Percentiles rank a stretch among this genome's conserved stretches.
Conservation (phyloP, 2,888 invertebrate species). For the Shargacucullia verbasci region DNA sequence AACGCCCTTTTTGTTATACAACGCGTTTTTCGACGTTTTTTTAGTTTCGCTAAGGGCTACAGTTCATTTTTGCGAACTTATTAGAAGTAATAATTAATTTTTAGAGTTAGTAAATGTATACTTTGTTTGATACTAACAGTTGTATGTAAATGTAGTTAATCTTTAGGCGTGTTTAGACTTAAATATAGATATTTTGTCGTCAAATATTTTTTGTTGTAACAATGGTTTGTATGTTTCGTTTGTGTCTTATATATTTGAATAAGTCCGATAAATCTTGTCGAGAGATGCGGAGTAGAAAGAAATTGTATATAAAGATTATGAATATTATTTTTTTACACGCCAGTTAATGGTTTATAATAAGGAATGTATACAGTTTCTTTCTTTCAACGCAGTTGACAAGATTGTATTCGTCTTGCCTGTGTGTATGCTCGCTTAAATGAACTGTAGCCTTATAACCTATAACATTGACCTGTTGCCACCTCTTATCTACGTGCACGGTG, state of each 20-base stretch:
- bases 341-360: conserved; percentile 8
- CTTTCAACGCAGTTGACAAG: not conserved
- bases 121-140: conserved; percentile 47
- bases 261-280: conserved; percentile 6
- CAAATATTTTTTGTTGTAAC: conserved; percentile 24
- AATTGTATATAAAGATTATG: not conserved
- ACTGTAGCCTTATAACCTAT: conserved; percentile 17
- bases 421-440: conserved; percentile 20
- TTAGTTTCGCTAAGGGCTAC: conserved; percentile 15
- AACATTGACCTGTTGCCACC: conserved; percentile 72
- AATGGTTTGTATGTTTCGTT: conserved; percentile 23
- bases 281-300: not conserved
- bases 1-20: not conserved
- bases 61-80: conserved; percentile 26
- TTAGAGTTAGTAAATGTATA: conserved; percentile 43
- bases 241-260: conserved; percentile 23
- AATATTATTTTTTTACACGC: conserved; percentile 41
- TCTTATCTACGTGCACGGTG: conserved; percentile 72
- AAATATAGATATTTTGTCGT: conserved; percentile 28
- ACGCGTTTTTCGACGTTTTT: conserved; percentile 9
- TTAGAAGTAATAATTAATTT: conserved; percentile 38
- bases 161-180: conserved; percentile 22
- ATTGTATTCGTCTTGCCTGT: conserved; percentile 26
- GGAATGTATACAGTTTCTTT: conserved; percentile 3
- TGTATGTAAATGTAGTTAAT: conserved; percentile 34